A percentile compares a stretch with the other conserved stretches of the same genome.
Conservation (phyloP, 2,888 invertebrate species). For the Limnephilus rhombicus region DNA sequence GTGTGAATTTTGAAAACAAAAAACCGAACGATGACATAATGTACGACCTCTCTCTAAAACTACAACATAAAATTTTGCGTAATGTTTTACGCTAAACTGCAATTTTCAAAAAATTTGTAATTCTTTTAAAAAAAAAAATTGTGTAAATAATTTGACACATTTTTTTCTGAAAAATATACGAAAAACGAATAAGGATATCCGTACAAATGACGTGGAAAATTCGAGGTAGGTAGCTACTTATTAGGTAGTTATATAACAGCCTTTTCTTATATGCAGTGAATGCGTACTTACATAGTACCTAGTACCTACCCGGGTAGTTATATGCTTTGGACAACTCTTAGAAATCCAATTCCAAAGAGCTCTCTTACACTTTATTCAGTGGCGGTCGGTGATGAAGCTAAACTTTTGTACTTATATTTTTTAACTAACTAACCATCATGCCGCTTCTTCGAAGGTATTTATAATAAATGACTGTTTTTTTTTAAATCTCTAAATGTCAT, state of each 20-base stretch:
- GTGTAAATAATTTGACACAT: neutral
- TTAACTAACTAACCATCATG: too few species aligned
- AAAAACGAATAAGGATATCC: neutral
- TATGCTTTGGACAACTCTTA: slow-evolving; percentile 51
- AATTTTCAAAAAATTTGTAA: too few species aligned
- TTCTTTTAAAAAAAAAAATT: too few species aligned
- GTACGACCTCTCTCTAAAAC: too few species aligned
- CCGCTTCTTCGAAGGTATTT: too few species aligned
- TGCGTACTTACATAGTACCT: neutral
- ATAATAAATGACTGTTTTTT: too few species aligned
- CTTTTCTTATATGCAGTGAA: neutral
- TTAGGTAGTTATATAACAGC: neutral
- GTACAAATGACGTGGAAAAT: neutral
- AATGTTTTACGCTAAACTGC: too few species aligned
- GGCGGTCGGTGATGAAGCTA: neutral
- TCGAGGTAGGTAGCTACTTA: neutral
- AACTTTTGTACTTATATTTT: neutral
- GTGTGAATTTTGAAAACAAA: too few species aligned
- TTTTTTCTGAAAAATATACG: neutral
- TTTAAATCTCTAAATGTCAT: too few species aligned
- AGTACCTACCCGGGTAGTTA: slow-evolving; percentile 12
- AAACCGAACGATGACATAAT: too few species aligned
- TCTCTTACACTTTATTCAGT: slow-evolving; percentile 48
- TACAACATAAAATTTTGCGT: too few species aligned
- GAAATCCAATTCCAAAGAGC: slow-evolving; percentile 56